Base-by-base conservation (phyloP, 2,797 vertebrate species). In the Danio kyathit region DNA sequence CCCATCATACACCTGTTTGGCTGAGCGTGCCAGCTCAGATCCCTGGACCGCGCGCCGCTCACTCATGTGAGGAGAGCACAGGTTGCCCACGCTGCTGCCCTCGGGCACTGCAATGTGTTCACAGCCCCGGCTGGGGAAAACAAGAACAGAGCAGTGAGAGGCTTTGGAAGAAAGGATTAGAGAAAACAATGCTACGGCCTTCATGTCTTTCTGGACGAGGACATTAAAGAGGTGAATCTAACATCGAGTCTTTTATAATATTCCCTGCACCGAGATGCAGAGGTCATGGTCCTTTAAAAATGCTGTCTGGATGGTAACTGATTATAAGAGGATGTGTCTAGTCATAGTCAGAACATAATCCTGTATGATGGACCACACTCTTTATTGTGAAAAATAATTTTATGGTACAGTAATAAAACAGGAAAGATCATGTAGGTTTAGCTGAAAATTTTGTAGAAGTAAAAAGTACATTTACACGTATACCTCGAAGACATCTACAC, bases 1-100 rank as follows among this genome's bases (percentile, higher is more conserved):
- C 89, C 89, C 91, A 91, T 93, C 92, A 92, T 93, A 93, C 94
- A 95, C 94, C 94, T 95, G 94, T 93, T 92, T 93, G 91, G 91
- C 88, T 89, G 89, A 84, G 89, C 79, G 89, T 94, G 94, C 93
- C 93, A 94, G 93, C 91, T 90, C 90, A 89, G 89, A 88, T 91
- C 89, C 66, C 92, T 89, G 76, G 76, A 82, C 81, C 90, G 82
- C 90, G 89, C 90, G 87, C 92, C 93, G 94, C 89, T 93, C 93
- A 93, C 90, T 91, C 93, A 94, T 94, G 93, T 94, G 93, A 91
- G 91, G 90, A 92, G 88, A 84, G 91, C 85, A 85, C 93, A 94
- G 93, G 92, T 94, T 95, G 94, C 92, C 92, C 93, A 91, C 89
- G 87, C 89, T 69, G 72, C 90, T 92, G 92, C 93, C 94, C 93